Evolutionary conservation across 2,888 invertebrate genomes (phyloP), one percentile per base, ranked within the genome.

Genomic region (Plebejus anna): DNA sequence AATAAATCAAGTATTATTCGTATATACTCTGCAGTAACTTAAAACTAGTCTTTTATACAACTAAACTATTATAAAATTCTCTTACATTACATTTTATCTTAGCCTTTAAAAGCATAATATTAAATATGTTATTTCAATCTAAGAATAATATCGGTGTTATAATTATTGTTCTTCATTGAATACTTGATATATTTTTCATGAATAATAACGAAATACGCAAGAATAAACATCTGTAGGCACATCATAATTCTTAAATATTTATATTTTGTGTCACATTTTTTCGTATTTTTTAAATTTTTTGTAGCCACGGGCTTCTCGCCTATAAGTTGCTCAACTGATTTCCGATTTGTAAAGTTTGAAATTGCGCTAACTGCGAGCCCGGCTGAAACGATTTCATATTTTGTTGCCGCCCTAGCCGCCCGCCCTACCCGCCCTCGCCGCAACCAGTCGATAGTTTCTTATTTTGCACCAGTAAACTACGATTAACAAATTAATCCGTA

Each of bases 291-390:
- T 4, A 4, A 55, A 42, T 4, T 55, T 51, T 55, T 55, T 59
- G 59, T 7, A 22, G 4, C 47, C 22, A 11, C 47, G 28, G 57
- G 36, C 77, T 79, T 78, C 70, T 76, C 9, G 77, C 32, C 76
- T 77, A 78, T 51, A 77, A 78, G 77, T 78, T 72, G 73, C 73
- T 73, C 73, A 75, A 77, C 76, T 79, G 79, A 78, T 80, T 80
- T 80, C 78, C 79, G 79, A 81, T 80, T 79, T 78, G 79, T 79
- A 75, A 81, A 81, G 80, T 81, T 81, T 80, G 77, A 78, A 80
- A 80, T 80, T 79, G 79, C 79, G 79, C 79, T 80, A 81, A 81
- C 80, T 78, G 79, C 77, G 75, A 78, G 79, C 75, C 77, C 73
- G 59, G 59, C 78, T 76, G 75, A 76, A 78, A 78, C 78, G 77